A percentile compares a stretch with the other conserved stretches of the same genome.
Conservation (phyloP, 2,797 vertebrate genomes). For the Chaetophractus vellerosus region DNA sequence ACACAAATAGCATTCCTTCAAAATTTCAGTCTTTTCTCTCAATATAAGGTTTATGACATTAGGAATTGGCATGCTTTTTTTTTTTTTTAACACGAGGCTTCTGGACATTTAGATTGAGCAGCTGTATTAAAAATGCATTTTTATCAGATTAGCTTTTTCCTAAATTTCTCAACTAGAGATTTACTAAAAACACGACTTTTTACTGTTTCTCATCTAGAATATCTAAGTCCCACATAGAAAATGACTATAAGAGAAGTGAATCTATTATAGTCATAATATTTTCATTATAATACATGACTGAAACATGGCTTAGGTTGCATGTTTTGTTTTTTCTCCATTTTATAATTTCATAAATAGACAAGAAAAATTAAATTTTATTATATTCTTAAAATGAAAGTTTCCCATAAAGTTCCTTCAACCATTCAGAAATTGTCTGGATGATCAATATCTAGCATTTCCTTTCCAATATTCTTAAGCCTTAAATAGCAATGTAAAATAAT, state of each 20-base stretch:
- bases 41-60: constrained; percentile 10
- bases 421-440: background rate
- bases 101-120: background rate
- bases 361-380: constrained; percentile 50
- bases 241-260: background rate
- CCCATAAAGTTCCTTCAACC: constrained; percentile 16
- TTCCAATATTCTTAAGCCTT: constrained; percentile 30
- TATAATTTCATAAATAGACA: background rate
- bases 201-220: background rate
- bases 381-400: constrained; percentile 40
- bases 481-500: constrained; percentile 28
- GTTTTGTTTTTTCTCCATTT: constrained; percentile 26
- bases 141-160: background rate
- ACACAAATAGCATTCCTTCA: background rate
- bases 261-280: background rate
- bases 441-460: constrained; percentile 32
- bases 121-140: background rate
- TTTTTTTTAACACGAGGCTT: background rate
- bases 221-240: background rate
- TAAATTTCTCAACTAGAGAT: constrained; percentile 21
- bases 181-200: constrained; percentile 39
- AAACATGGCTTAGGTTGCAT: background rate
- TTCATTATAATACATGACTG: background rate
- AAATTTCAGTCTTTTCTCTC: background rate
- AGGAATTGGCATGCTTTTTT: background rate